Conservation (phyloP, 2,888 invertebrate species). For the Pandemis heparana region DNA sequence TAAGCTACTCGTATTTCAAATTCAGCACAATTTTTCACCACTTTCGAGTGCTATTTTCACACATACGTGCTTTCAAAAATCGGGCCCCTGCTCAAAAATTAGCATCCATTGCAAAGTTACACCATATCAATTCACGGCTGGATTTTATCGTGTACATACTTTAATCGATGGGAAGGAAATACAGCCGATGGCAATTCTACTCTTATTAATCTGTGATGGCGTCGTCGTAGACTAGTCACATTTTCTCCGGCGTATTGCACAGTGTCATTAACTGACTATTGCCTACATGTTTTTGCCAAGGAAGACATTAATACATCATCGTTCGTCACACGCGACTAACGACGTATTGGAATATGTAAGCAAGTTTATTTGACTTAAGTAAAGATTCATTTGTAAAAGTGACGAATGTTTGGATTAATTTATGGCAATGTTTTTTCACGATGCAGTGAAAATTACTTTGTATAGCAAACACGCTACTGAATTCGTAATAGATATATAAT, state of each 20-base stretch:
- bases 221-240: neutral
- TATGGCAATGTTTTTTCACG: neutral
- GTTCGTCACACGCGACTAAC: neutral
- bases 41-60: too few relatives aligned
- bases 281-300: slow-evolving; percentile 1
- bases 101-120: too few relatives aligned
- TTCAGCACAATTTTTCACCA: too few relatives aligned
- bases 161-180: neutral
- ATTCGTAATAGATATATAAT: neutral
- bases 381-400: slow-evolving; percentile 11
- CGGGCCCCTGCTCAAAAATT: too few relatives aligned
- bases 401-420: neutral
- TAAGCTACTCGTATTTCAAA: too few relatives aligned
- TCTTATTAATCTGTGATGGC: too few relatives aligned
- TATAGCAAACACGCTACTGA: neutral
- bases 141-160: too few relatives aligned
- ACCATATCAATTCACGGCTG: too few relatives aligned
- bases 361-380: neutral
- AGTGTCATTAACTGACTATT: neutral
- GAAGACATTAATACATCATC: slow-evolving; percentile 14
- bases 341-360: neutral
- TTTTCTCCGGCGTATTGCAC: slow-evolving; percentile 4
- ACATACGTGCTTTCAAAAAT: too few relatives aligned
- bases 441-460: neutral
- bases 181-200: neutral